phyloP scores from a whole-genome alignment of 2,797 vertebrate species.

The Podarcis siculus region DNA sequence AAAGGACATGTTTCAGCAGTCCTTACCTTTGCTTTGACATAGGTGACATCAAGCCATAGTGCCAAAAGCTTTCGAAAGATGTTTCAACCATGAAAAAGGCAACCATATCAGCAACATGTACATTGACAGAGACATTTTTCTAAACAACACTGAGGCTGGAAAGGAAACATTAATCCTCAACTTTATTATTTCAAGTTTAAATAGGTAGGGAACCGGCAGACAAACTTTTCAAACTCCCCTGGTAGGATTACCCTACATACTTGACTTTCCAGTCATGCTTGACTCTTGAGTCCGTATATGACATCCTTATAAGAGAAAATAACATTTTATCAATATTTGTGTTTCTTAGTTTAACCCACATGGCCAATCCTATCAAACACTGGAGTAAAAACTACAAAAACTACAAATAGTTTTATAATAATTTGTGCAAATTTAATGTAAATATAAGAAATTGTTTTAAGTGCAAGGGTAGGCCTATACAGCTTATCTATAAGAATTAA shows the following conservation, averaged over 20 bases:
- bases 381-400: neutral
- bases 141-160: neutral
- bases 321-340: neutral
- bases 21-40: neutral
- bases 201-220: neutral
- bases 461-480: neutral
- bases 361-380: neutral
- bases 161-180: neutral
- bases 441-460: neutral
- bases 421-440: neutral
- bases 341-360: neutral
- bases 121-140: neutral
- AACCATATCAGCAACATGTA: neutral
- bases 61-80: too few relatives aligned
- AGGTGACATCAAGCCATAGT: neutral
- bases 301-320: neutral
- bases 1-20: neutral
- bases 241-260: neutral
- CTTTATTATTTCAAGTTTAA: neutral
- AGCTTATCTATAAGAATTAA: neutral
- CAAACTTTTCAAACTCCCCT: neutral
- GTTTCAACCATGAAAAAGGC: neutral
- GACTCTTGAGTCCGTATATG: neutral
- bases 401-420: too few relatives aligned
- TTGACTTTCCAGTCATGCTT: neutral